Base-by-base conservation (phyloP, 2,113 vertebrate genomes). In the Aleadryas rufinucha region DNA sequence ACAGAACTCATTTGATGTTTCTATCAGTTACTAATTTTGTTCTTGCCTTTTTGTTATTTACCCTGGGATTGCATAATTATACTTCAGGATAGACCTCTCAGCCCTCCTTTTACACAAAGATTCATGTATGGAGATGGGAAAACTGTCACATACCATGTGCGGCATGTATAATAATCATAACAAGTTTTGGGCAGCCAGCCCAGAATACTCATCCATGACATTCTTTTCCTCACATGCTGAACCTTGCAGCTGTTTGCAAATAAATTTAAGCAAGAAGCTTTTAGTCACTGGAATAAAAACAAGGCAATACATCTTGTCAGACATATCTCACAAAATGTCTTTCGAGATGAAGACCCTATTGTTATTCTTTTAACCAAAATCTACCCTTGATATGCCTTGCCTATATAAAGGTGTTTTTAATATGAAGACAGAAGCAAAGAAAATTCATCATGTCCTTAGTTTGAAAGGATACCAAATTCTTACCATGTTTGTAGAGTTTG, bases 171-270 rank as follows among this genome's bases (percentile, higher is more conserved):
- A 83, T 50, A 50, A 87, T 87, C 1, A 1, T 63, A 85, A 71
- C 12, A 89, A 74, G 31, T 66, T 74, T 59, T 61, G 78, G 90
- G 82, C 90, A 86, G 42, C 27, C 53, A 69, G 84, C 89, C 81
- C 87, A 74, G 78, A 82, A 83, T 79, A 52, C 10, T 90, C 78
- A 80, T 54, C 66, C 42, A 8, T 63, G 66, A 76, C 9, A 2
- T 75, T 91, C 31, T 91, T 79, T 16, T 83, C 33, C 54, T 91
- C 65, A 52, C 70, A 72, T 65, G 20, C 75, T 79, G 44, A 89
- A 59, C 60, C 57, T 82, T 89, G 63, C 81, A 95, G 81, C 78
- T 96, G 85, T 87, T 95, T 85, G 66, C 78, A 87, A 90, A 94
- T 96, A 94, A 72, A 93, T 72, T 79, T 82, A 82, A 79, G 24